phyloP scores from a whole-genome alignment of 2,888 invertebrate species.

The Crioceris asparagi region DNA sequence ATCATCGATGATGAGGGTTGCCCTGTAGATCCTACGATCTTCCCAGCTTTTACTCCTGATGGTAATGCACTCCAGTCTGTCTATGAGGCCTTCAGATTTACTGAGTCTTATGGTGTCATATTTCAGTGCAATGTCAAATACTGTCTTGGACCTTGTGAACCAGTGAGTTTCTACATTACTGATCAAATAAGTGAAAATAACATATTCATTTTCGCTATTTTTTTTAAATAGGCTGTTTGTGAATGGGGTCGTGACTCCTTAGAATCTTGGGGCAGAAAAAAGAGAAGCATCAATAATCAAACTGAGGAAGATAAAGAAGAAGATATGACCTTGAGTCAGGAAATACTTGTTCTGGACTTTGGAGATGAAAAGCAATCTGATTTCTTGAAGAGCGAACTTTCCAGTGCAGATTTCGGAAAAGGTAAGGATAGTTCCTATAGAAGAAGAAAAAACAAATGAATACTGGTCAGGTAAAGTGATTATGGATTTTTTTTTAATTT shows the following conservation, averaged over 20 bases:
- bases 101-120: constrained; percentile 91
- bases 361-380: constrained; percentile 82
- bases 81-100: constrained; percentile 92
- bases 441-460: too few relatives aligned
- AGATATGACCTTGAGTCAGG: constrained; percentile 89
- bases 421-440: constrained; percentile 48
- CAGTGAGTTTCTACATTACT: too few relatives aligned
- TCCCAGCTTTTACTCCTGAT: constrained; percentile 85
- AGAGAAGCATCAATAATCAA: constrained; percentile 58
- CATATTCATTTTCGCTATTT: too few relatives aligned
- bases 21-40: constrained; percentile 86
- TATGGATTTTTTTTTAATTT: too few relatives aligned
- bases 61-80: constrained; percentile 83
- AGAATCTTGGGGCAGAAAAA: constrained; percentile 85
- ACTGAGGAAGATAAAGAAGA: constrained; percentile 57
- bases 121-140: constrained; percentile 97
- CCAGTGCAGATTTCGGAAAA: constrained; percentile 62
- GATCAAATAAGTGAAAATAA: too few relatives aligned
- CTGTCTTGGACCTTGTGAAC: constrained; percentile 88
- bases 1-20: constrained; percentile 94
- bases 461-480: too few relatives aligned
- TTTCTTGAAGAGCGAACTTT: constrained; percentile 66
- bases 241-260: constrained; percentile 85
- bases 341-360: constrained; percentile 85
- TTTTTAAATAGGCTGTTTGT: too few relatives aligned